phyloP scores from a whole-genome alignment of 2,888 invertebrate species.

The Hyalella azteca region DNA sequence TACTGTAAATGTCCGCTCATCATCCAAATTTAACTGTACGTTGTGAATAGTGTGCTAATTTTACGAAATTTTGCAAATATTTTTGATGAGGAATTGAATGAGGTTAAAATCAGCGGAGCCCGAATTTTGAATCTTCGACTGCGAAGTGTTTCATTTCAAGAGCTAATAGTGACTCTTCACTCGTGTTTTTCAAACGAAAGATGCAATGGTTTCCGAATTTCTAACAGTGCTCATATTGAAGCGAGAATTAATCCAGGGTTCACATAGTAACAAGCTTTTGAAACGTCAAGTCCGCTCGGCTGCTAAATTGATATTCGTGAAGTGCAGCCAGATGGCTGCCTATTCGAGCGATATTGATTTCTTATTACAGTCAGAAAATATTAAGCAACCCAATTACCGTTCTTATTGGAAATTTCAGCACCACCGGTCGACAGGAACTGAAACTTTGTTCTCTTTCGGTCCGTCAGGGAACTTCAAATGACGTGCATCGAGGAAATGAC shows the following conservation, averaged over 20 bases:
- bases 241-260: slow-evolving; percentile 6
- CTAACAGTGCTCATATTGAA: no score
- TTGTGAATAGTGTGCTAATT: no score
- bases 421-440: slow-evolving; percentile 25
- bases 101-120: no score
- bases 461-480: slow-evolving; percentile 6
- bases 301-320: not conserved
- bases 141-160: no score
- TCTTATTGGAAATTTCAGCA: slow-evolving; percentile 35
- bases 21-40: no score
- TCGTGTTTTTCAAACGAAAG: no score
- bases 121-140: no score
- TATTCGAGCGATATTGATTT: slow-evolving; percentile 30
- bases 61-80: no score
- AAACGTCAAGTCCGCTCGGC: not conserved
- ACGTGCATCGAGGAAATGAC: not conserved
- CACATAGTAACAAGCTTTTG: not conserved
- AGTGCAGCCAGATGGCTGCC: slow-evolving; percentile 36
- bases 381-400: slow-evolving; percentile 33
- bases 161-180: no score
- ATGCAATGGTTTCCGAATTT: no score
- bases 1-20: no score
- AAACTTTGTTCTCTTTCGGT: slow-evolving; percentile 35
- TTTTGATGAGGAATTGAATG: no score
- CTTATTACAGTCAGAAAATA: slow-evolving; percentile 36